Conservation (phyloP, 2,113 vertebrate species). For the Trichechus manatus region DNA sequence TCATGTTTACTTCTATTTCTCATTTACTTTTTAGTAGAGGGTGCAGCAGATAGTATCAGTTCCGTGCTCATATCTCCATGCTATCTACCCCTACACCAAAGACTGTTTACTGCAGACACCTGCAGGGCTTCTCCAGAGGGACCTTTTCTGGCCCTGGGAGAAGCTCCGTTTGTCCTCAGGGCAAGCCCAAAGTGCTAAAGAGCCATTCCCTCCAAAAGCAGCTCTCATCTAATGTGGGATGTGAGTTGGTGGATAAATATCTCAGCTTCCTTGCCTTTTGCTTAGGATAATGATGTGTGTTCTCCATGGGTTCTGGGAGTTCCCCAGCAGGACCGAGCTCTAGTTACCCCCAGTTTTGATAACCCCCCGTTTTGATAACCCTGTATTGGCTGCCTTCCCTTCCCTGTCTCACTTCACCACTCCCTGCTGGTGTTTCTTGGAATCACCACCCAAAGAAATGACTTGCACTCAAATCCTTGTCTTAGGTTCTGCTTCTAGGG, state of each 20-base stretch:
- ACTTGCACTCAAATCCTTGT: conserved; percentile 36
- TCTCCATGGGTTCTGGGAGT: not conserved
- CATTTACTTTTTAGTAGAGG: conserved; percentile 52
- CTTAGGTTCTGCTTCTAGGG: conserved; percentile 35
- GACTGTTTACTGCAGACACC: conserved; percentile 61
- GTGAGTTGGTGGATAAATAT: not conserved
- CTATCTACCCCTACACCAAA: conserved; percentile 20
- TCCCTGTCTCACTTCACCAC: not conserved
- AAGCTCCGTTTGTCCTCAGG: not conserved
- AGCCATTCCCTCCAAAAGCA: not conserved
- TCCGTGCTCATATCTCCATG: conserved; percentile 27
- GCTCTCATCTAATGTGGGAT: not conserved
- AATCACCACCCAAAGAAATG: not conserved
- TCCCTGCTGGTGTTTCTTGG: conserved; percentile 7
- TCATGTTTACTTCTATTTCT: conserved; percentile 68
- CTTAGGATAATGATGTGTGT: not conserved
- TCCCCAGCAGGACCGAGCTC: conserved; percentile 2
- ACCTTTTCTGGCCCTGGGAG: not conserved
- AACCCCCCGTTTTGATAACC: not conserved
- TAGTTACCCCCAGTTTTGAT: not conserved
- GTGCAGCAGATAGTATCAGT: conserved; percentile 50
- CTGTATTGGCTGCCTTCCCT: not conserved
- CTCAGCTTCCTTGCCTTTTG: not conserved
- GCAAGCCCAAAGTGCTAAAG: not conserved
- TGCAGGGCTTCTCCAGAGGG: not conserved